phyloP scores from a whole-genome alignment of 2,888 invertebrate species.

The Noctua comes region DNA sequence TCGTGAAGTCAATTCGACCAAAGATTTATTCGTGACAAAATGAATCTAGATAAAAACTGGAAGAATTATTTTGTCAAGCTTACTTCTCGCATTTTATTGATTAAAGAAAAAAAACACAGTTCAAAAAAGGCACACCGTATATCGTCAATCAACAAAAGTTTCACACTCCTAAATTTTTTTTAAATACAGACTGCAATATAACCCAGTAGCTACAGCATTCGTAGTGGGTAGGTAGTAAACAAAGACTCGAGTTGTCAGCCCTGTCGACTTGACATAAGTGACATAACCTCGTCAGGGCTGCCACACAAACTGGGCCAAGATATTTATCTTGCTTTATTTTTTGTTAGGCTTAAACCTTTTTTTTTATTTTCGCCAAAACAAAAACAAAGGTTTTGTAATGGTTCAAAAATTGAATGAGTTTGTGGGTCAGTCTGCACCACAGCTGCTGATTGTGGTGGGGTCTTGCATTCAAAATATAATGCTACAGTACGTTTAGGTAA shows the following conservation, averaged over 20 bases:
- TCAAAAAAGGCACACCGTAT: not conserved
- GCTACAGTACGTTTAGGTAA: not conserved
- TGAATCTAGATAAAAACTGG: not conserved
- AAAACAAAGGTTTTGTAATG: not conserved
- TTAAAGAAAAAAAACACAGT: not conserved
- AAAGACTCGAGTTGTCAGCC: conserved; percentile 55
- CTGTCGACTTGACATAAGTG: conserved; percentile 54
- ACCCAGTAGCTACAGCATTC: not conserved
- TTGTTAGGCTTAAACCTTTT: conserved; percentile 26
- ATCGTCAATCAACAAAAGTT: not conserved
- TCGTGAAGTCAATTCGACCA: not conserved
- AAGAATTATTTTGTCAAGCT: not conserved
- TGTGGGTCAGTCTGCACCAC: not conserved
- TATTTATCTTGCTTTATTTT: conserved; percentile 53
- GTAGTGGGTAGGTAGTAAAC: conserved; percentile 28
- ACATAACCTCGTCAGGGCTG: conserved; percentile 60
- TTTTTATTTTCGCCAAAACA: conserved; percentile 5
- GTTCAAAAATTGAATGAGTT: not conserved
- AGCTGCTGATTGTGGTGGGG: not conserved
- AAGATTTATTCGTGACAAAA: not conserved
- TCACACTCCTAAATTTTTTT: not conserved
- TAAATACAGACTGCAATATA: conserved; percentile 21
- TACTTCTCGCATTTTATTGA: not conserved
- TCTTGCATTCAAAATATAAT: not conserved
- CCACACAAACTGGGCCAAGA: conserved; percentile 61